Evolutionary conservation across 2,888 invertebrate genomes (phyloP), one percentile per base, ranked within the genome.

Genomic region (Onchidella celtica): DNA sequence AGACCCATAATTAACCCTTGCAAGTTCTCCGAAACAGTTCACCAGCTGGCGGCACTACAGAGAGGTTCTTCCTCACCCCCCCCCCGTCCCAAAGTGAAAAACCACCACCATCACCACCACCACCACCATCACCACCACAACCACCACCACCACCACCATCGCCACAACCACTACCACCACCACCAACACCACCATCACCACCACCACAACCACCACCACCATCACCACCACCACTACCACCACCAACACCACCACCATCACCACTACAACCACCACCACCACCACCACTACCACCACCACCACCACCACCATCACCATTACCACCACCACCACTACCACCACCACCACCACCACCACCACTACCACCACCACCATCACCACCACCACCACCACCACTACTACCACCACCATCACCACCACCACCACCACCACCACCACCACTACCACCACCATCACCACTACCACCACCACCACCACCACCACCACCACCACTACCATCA

Each of bases 101-200:
- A n/a, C n/a, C n/a, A n/a, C n/a, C n/a, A 9, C 55, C 55, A 9
- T 17, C 17, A 9, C 17, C 55, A 55, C 55, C 9, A 9, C 55
- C 55, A 63, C 24, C 63, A 11, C 63, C 63, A 11, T 63, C 63
- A 63, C 63, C n/a, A n/a, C n/a, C n/a, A n/a, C n/a, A n/a, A n/a
- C n/a, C n/a, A n/a, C n/a, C n/a, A n/a, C n/a, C n/a, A 63, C 63
- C 63, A 11, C 14, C n/a, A 11, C 63, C 63, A 11, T 24, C 1
- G n/a, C 36, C 14, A 1, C 4, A 21, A 17, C 27, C 55, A 47
- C 29, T n/a, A n/a, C 36, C 27, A 47, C 47, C 36, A 6, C 24
- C n/a, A n/a, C n/a, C n/a, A n/a, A n/a, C n/a, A n/a, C n/a, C n/a
- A n/a, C n/a, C n/a, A n/a, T n/a, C n/a, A n/a, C n/a, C n/a, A n/a